Percentiles rank a stretch among this genome's conserved stretches.
Conservation (phyloP, 2,113 vertebrate species). For the chimpanzee (Pan troglodytes) region NHGRI_mPanTro3-v2.1_pri NC_072403.2:163709501-163710000, state of each 20-base stretch:
- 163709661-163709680: background rate
- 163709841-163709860: constrained; percentile 22
- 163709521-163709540: background rate
- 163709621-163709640: fast-evolving
- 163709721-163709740: background rate
- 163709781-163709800: background rate
- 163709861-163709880: background rate
- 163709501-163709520: background rate
- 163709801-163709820: background rate
- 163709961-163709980: background rate
- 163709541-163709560: background rate
- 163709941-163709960: background rate
- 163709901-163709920: background rate
- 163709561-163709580: background rate
- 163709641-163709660: background rate
- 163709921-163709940: background rate
- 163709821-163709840: background rate
- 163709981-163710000: background rate
- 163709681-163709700: too few relatives aligned
- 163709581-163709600: background rate
- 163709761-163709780: background rate
- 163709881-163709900: background rate
- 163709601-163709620: background rate
- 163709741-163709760: background rate
- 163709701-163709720: background rate